Evolutionary conservation across 2,888 invertebrate species (phyloP), one percentile per base, ranked within the genome.

Genomic region (Amphipyra tragopoginis): DNA sequence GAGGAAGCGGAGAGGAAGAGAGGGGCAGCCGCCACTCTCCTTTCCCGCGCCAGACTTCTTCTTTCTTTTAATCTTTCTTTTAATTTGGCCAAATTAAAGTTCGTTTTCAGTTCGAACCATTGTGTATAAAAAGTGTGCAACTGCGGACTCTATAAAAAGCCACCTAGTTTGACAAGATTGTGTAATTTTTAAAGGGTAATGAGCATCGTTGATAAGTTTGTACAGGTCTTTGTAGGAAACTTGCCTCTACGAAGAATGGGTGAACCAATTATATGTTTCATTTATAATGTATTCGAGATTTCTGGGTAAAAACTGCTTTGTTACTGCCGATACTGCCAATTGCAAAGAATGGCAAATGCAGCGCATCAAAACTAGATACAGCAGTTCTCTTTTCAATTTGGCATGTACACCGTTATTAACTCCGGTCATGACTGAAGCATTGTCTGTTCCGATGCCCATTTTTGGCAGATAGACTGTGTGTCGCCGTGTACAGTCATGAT

Each of bases 391-490:
- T 79, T 86, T 86, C 50, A 87, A 48, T 79, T 75, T 78, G 34
- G 72, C 57, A 52, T 42, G 0, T 11, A 52, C n/a, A n/a, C n/a
- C n/a, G n/a, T n/a, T n/a, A n/a, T n/a, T n/a, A n/a, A n/a, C n/a
- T n/a, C n/a, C n/a, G n/a, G n/a, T n/a, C n/a, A n/a, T n/a, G n/a
- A n/a, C n/a, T n/a, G n/a, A n/a, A n/a, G n/a, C 51, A 52, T 42
- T 53, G 14, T 89, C 87, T 29, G 83, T 84, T n/a, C 86, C 86
- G 54, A 88, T 82, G 33, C 84, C 86, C n/a, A n/a, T n/a, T n/a
- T n/a, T n/a, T n/a, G n/a, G n/a, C n/a, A n/a, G n/a, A n/a, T n/a
- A n/a, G n/a, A n/a, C n/a, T n/a, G n/a, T n/a, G n/a, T n/a, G n/a
- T n/a, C n/a, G n/a, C n/a, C n/a, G n/a, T n/a, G n/a, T n/a, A n/a